Evolutionary conservation across 2,888 invertebrate genomes (phyloP), one percentile per base, ranked within the genome.

Genomic region (Nomada fabriciana): DNA sequence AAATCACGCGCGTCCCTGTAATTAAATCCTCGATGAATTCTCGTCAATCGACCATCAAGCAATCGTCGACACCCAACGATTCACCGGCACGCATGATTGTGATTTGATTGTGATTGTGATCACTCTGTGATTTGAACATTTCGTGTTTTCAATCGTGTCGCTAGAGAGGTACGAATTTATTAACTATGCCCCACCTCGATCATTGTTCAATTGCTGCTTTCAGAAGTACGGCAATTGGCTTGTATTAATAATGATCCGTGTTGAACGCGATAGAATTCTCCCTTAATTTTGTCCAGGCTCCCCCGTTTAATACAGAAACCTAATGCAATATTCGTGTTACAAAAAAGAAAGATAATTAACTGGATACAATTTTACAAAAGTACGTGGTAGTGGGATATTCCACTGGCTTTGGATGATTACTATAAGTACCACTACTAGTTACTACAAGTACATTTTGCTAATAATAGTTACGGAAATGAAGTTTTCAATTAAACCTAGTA

Each of bases 21-120:
- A 91, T 91, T 91, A 88, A 91, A 89, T 91, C 85, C 85, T 81
- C 86, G 87, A 88, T 88, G 86, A 86, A 86, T 86, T 84, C 86
- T 75, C 87, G 69, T 84, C 78, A 77, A 79, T 77, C 81, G 61
- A 68, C 83, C 82, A 64, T 76, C 78, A 71, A 83, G 76, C 76
- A 78, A 82, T 82, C 82, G 74, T 83, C 82, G 76, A 76, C 65
- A 77, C 61, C 68, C 63, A 20, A 61, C 59, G 64, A 71, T 70
- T 74, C 73, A 55, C 9, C 50, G 55, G 23, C 67, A 64, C 43
- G 36, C 57, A 52, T 42, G 20, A 47, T 47, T 47, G 47, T 47
- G 47, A 47, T 47, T 47, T 47, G 47, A 47, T 47, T 47, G 47
- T 47, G 47, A 47, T 47, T 47, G 47, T 47, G 47, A 61, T 57